These are phyloP conservation scores for Papilio aristodemus DNA, from an alignment of 1,140 invertebrate species.

Conservation along the genomic window DNA sequence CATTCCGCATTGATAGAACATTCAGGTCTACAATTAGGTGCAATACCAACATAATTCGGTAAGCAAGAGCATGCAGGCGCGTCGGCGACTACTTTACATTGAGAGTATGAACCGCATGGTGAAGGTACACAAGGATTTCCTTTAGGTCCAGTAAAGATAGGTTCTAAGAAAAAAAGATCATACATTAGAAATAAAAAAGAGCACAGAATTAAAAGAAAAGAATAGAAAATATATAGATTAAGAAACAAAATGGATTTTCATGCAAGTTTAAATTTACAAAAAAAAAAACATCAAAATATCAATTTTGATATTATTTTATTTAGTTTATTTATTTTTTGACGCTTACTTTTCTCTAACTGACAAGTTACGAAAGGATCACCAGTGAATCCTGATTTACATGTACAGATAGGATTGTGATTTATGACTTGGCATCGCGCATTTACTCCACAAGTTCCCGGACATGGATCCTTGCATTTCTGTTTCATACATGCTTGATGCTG, in stretches of 20 bases:
- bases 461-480: slow-evolving; percentile 90
- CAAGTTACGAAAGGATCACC: slow-evolving; percentile 93
- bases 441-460: slow-evolving; percentile 90
- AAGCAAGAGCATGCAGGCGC: slow-evolving; percentile 89
- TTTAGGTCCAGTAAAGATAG: slow-evolving; percentile 75
- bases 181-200: slow-evolving; percentile 49
- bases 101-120: slow-evolving; percentile 90
- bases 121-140: slow-evolving; percentile 87
- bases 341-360: slow-evolving; percentile 77
- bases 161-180: slow-evolving; percentile 71
- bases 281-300: slow-evolving; percentile 38
- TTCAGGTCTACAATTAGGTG: slow-evolving; percentile 87
- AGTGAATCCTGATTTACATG: slow-evolving; percentile 89
- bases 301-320: slow-evolving; percentile 41
- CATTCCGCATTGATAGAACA: slow-evolving; percentile 89
- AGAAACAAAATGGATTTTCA: slow-evolving; percentile 54
- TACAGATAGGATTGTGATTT: slow-evolving; percentile 91
- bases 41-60: slow-evolving; percentile 82
- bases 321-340: slow-evolving; percentile 47
- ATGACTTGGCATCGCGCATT: slow-evolving; percentile 90
- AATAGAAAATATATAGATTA: slow-evolving; percentile 47
- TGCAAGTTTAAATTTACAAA: slow-evolving; percentile 80
- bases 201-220: slow-evolving; percentile 52
- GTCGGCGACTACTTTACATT: slow-evolving; percentile 86
- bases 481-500: slow-evolving; percentile 90